Evolutionary conservation across 2,888 invertebrate species (phyloP).

Genomic region (Andrena haemorrhoa): DNA sequence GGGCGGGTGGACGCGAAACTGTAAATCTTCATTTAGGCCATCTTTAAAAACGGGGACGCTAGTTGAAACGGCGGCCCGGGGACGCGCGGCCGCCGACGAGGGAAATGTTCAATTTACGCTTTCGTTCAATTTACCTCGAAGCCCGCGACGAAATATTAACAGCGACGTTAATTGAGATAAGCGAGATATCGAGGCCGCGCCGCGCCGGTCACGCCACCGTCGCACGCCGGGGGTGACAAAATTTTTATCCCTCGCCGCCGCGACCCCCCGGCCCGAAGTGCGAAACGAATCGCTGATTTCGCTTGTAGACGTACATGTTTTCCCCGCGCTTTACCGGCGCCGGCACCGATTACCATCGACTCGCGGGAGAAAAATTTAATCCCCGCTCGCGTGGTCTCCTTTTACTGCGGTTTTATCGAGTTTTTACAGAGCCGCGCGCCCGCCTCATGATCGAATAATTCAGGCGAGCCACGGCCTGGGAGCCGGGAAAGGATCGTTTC

Average conservation of each 20-base stretch:
- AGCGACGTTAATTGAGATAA: constrained; percentile 71
- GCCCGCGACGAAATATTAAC: constrained; percentile 65
- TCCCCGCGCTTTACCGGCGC: neutral
- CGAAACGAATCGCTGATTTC: constrained; percentile 43
- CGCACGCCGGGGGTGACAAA: constrained; percentile 37
- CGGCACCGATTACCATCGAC: constrained; percentile 32
- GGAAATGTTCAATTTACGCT: constrained; percentile 13
- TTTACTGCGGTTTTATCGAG: constrained; percentile 36
- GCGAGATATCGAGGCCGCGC: constrained; percentile 33
- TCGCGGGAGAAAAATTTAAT: constrained; percentile 31
- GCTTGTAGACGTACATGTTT: constrained; percentile 15
- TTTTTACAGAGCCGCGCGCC: constrained; percentile 15
- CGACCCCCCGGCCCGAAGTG: neutral
- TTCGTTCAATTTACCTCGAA: constrained; percentile 47
- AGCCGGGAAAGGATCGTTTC: neutral
- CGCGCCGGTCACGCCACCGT: constrained; percentile 55
- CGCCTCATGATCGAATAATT: constrained; percentile 17
- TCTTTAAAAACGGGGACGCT: constrained; percentile 15
- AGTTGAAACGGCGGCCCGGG: neutral
- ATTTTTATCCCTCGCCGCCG: constrained; percentile 49
- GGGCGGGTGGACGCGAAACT: neutral
- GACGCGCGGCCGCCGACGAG: neutral
- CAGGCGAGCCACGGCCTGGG: neutral
- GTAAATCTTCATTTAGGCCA: constrained; percentile 60
- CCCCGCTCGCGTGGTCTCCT: constrained; percentile 37